These are phyloP conservation scores for Argyrosomus regius DNA, from an alignment of 2,797 vertebrate genomes.

Conservation along the genomic window DNA sequence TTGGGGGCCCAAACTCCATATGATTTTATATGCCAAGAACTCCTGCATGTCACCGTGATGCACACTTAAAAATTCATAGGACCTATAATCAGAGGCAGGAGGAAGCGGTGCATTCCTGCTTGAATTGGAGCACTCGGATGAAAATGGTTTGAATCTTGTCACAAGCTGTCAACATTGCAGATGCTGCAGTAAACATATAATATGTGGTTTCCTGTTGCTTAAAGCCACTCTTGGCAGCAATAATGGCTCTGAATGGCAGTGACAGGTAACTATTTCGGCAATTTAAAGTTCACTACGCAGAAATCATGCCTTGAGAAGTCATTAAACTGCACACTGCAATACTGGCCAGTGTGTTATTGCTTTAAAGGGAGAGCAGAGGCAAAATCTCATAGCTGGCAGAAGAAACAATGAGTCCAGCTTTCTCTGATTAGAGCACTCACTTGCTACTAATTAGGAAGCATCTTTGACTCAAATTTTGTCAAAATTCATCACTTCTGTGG, in stretches of 20 bases:
- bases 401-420: slow-evolving; percentile 17
- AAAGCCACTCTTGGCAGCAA: slow-evolving; percentile 12
- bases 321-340: slow-evolving; percentile 25
- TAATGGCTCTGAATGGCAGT: slow-evolving; percentile 10
- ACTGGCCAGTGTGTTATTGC: slow-evolving; percentile 1
- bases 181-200: slow-evolving; percentile 45
- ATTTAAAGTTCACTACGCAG: slow-evolving; percentile 31
- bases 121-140: slow-evolving; percentile 10
- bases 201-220: slow-evolving; percentile 30
- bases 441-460: slow-evolving; percentile 28
- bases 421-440: slow-evolving; percentile 1
- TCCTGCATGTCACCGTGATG: slow-evolving; percentile 39
- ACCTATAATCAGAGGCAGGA: slow-evolving; percentile 9
- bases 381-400: background rate
- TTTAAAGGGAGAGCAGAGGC: slow-evolving; percentile 11
- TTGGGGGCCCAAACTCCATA: slow-evolving; percentile 36
- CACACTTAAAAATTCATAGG: slow-evolving; percentile 49
- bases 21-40: slow-evolving; percentile 50
- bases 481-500: slow-evolving; percentile 7
- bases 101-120: slow-evolving; percentile 17
- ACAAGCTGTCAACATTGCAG: slow-evolving; percentile 40
- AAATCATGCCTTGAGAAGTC: slow-evolving; percentile 33
- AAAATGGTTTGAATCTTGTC: slow-evolving; percentile 36
- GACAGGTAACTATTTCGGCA: slow-evolving; percentile 25
- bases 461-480: slow-evolving; percentile 12